phyloP scores from a whole-genome alignment of 2,888 invertebrate species.

The Rotaria magnacalcarata region DNA sequence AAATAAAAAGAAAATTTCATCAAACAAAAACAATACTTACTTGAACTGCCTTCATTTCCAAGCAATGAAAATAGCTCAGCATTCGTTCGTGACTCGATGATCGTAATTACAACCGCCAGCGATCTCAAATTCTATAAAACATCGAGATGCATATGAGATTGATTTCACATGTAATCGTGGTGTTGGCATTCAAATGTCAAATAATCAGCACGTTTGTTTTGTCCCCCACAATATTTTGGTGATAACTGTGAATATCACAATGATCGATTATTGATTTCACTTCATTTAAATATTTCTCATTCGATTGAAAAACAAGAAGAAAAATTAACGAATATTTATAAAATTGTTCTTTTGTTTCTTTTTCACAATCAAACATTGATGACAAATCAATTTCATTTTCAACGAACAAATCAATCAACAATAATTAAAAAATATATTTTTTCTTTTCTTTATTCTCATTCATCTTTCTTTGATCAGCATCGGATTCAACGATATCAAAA shows the following conservation, averaged over 20 bases:
- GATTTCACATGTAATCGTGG: neutral
- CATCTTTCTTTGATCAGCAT: too few relatives aligned
- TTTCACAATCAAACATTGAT: too few relatives aligned
- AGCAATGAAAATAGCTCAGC: neutral
- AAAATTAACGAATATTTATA: too few relatives aligned
- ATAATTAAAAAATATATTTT: too few relatives aligned
- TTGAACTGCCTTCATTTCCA: neutral
- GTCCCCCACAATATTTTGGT: neutral
- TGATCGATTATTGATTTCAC: too few relatives aligned
- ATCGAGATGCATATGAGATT: neutral
- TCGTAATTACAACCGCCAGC: neutral
- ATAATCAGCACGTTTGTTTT: neutral
- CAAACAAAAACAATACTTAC: neutral
- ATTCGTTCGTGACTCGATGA: neutral
- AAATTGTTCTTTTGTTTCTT: too few relatives aligned
- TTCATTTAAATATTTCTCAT: too few relatives aligned
- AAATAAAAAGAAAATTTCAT: neutral
- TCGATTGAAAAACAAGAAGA: too few relatives aligned
- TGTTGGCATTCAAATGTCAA: neutral
- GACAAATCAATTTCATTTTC: too few relatives aligned
- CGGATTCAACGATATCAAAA: too few relatives aligned
- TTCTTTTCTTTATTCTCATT: too few relatives aligned
- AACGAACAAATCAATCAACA: too few relatives aligned
- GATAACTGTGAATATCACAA: neutral
- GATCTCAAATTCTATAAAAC: neutral